These are phyloP conservation scores for Hippocampus comes DNA, from an alignment of 2,113 vertebrate species.

Conservation along the genomic window DNA sequence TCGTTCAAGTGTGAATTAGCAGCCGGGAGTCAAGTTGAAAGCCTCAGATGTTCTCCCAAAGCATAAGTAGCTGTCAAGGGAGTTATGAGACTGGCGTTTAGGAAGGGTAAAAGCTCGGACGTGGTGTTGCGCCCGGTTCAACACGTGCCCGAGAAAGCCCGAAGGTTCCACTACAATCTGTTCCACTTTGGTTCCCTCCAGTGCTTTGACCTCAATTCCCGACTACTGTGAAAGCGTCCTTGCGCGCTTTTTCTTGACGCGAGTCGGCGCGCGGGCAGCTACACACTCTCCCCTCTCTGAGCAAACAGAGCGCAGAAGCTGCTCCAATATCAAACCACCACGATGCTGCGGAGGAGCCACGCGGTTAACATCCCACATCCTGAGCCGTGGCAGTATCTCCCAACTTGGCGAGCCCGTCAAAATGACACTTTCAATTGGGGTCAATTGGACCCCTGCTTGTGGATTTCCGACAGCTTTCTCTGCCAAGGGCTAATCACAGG, in stretches of 20 bases:
- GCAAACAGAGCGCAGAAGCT: constrained; percentile 31
- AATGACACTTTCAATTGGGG: constrained; percentile 77
- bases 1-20: constrained; percentile 22
- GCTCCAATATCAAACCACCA: constrained; percentile 53
- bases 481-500: constrained; percentile 67
- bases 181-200: constrained; percentile 68
- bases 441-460: constrained; percentile 73
- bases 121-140: constrained; percentile 60
- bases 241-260: constrained; percentile 53
- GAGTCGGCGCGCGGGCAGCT: constrained; percentile 40
- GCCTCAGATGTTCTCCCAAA: constrained; percentile 30
- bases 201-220: constrained; percentile 71
- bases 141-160: constrained; percentile 70
- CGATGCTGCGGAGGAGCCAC: constrained; percentile 34
- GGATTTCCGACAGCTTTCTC: constrained; percentile 60
- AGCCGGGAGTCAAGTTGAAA: constrained; percentile 31
- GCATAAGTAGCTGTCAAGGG: constrained; percentile 47
- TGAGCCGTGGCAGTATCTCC: constrained; percentile 45
- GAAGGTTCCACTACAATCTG: constrained; percentile 71
- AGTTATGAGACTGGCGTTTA: constrained; percentile 35
- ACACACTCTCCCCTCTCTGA: constrained; percentile 27
- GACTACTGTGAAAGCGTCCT: constrained; percentile 63
- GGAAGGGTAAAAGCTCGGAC: constrained; percentile 63
- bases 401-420: constrained; percentile 61
- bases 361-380: constrained; percentile 54